Evolutionary conservation across 2,888 invertebrate species (phyloP), one percentile per base, ranked within the genome.

Genomic region (Megastigmus dorsalis): DNA sequence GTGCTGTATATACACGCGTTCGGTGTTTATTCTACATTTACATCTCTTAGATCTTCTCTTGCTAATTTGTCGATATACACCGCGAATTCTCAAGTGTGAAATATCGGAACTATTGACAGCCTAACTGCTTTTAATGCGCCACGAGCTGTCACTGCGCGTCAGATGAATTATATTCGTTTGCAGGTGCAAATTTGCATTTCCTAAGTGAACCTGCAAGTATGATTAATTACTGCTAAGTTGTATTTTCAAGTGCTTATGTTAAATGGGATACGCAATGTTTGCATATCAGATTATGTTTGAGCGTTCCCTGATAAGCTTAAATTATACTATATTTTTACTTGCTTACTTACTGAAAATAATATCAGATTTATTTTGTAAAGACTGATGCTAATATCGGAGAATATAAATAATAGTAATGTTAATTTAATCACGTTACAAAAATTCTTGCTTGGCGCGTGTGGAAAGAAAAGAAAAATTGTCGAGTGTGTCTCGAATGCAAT

Each of bases 171-270:
- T 45, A 45, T 60, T 43, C 59, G 43, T 10, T 59, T 20, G 15
- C 38, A 28, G 9, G 0, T 9, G n/a, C n/a, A 43, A 41, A 26
- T 59, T 43, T 7, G n/a, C 15, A n/a, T 59, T 43, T 20, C 28
- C 26, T 43, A 26, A n/a, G 26, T 43, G 43, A 43, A 28, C 43
- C 28, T 28, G 26, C n/a, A 26, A 50, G 59, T n/a, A 26, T 45
- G 60, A 60, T 60, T 60, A 60, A 60, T 60, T 30, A 15, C 43
- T 28, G 36, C n/a, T n/a, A n/a, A n/a, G n/a, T 50, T 13, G 20
- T 30, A 45, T 30, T 60, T 30, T 18, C 18, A 43, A 45, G 3
- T 26, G 15, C 15, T 26, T 57, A 15, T 20, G 20, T n/a, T n/a
- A 57, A 9, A 18, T 23, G 26, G 4, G n/a, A 13, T 3, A 5